Conservation (phyloP, 64 coral and sea anemone genomes). For the Platygyra sinensis region DNA sequence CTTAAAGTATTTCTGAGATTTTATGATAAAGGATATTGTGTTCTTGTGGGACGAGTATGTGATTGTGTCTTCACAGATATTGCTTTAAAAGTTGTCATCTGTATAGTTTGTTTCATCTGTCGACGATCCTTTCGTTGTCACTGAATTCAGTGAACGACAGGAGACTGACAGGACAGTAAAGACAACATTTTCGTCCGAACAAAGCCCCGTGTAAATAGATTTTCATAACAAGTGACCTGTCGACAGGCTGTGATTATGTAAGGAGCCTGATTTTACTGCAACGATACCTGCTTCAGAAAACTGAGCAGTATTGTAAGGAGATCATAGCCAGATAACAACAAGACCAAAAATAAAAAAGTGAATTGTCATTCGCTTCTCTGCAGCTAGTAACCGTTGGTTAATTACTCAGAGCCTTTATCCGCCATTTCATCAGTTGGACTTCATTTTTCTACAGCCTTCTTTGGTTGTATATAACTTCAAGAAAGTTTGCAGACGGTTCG, state of each 20-base stretch:
- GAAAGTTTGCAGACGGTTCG: not conserved
- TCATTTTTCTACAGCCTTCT: too few relatives aligned
- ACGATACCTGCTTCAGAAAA: not conserved
- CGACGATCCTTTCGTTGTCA: not conserved
- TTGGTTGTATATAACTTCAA: not conserved
- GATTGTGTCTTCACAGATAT: not conserved
- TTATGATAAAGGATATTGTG: not conserved
- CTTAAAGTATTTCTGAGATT: not conserved
- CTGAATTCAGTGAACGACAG: not conserved
- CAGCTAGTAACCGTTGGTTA: not conserved
- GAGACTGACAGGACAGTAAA: not conserved
- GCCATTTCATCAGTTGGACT: not conserved
- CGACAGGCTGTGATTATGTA: too few relatives aligned
- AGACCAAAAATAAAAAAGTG: not conserved
- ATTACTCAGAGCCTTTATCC: not conserved
- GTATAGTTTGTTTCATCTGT: slow-evolving; percentile 13
- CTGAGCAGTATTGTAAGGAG: not conserved
- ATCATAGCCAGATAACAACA: not conserved
- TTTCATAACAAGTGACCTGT: not conserved
- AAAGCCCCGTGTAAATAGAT: not conserved
- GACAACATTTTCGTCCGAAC: not conserved
- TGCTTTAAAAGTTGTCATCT: not conserved
- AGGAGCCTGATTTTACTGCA: not conserved
- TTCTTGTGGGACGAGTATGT: not conserved
- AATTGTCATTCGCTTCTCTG: not conserved